A percentile compares a stretch with the other conserved stretches of the same genome.
Evolutionary conservation across 2,113 vertebrate genomes (phyloP).

Genomic region (Hippocampus barbouri): DNA sequence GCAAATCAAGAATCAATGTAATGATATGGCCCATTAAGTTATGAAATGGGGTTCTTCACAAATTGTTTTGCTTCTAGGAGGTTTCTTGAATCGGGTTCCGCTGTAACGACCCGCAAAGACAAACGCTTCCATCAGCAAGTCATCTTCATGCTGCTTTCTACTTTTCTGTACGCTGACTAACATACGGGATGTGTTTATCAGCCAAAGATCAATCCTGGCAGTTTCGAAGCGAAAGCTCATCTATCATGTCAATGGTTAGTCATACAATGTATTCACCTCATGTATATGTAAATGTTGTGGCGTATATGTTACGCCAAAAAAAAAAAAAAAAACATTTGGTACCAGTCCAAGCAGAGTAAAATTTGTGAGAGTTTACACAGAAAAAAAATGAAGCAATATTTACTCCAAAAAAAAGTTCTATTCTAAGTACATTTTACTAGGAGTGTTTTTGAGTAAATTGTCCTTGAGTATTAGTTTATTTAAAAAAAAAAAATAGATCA

Average conservation of each 20-base stretch:
- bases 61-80: slow-evolving; percentile 70
- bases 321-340: too few relatives aligned
- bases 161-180: slow-evolving; percentile 19
- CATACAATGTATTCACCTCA: slow-evolving; percentile 5
- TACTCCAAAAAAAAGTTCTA: too few relatives aligned
- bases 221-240: slow-evolving; percentile 20
- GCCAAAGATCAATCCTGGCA: slow-evolving; percentile 22
- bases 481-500: too few relatives aligned
- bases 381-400: too few relatives aligned
- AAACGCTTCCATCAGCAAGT: slow-evolving; percentile 58
- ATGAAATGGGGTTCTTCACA: slow-evolving; percentile 71
- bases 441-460: too few relatives aligned
- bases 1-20: slow-evolving; percentile 74
- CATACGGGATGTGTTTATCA: slow-evolving; percentile 13
- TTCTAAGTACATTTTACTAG: too few relatives aligned
- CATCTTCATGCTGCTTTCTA: slow-evolving; percentile 40
- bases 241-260: slow-evolving; percentile 32
- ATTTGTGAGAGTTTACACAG: too few relatives aligned
- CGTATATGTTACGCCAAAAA: too few relatives aligned
- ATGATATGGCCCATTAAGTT: slow-evolving; percentile 74
- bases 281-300: too few relatives aligned
- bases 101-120: slow-evolving; percentile 62
- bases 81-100: slow-evolving; percentile 63
- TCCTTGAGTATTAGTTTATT: too few relatives aligned
- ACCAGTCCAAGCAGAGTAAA: too few relatives aligned